A percentile compares a stretch with the other conserved stretches of the same genome.
Evolutionary conservation across 2,113 vertebrate species (phyloP).

Genomic region (Barbus barbus): DNA sequence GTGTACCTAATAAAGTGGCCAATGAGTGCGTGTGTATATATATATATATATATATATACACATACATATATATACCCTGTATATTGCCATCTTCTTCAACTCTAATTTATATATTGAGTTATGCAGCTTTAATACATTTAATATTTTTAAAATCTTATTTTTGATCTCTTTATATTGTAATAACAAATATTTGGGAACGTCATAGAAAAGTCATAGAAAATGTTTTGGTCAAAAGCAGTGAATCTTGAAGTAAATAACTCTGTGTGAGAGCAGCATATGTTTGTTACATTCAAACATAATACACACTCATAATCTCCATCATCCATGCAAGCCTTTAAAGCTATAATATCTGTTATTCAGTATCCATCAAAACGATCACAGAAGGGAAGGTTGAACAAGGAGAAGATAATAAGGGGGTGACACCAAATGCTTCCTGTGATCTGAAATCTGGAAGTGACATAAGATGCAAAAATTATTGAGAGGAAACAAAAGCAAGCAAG

Average conservation of each 20-base stretch:
- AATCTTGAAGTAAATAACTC: background rate
- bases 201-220: background rate
- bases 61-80: too few species aligned
- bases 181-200: too few species aligned
- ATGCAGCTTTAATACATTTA: background rate
- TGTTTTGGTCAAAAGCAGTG: background rate
- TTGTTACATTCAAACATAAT: slow-evolving; percentile 8
- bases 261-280: background rate
- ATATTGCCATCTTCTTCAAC: too few species aligned
- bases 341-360: background rate
- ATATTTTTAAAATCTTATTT: background rate
- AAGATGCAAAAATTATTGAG: slow-evolving; percentile 29
- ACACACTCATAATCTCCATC: background rate
- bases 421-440: slow-evolving; percentile 20
- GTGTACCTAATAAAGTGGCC: too few species aligned
- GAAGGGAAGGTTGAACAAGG: slow-evolving; percentile 3
- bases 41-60: too few species aligned
- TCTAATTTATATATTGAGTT: too few species aligned
- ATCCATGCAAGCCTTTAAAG: background rate
- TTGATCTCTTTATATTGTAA: too few species aligned
- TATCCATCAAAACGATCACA: background rate
- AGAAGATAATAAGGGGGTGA: slow-evolving; percentile 11
- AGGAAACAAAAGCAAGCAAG: slow-evolving; percentile 27
- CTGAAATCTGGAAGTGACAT: slow-evolving; percentile 18
- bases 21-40: too few species aligned